Evolutionary conservation across 2,888 invertebrate species (phyloP), one percentile per base, ranked within the genome.

Genomic region (Actias luna): DNA sequence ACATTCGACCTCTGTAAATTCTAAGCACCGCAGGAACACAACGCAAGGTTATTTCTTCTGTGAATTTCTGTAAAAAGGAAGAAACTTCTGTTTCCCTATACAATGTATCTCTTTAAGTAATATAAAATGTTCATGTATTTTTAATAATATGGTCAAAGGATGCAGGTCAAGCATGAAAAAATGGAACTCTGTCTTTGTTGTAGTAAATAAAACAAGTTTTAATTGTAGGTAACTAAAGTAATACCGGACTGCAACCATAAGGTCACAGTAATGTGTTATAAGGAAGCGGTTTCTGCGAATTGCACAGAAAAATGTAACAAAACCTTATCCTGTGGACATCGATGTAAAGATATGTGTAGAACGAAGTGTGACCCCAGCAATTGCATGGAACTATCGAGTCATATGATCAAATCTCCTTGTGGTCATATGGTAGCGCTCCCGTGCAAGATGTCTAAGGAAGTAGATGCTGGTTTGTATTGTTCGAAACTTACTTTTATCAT

Each of bases 281-380:
- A 69, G 61, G 68, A 69, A 39, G 80, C 92, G 0, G 74, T 75
- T 7, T 78, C 75, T 16, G 69, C 69, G 1, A 61, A 77, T 2
- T 94, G 94, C 67, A 71, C 57, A 0, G 62, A 75, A 22, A 76
- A 77, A 10, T 95, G 96, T 75, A 82, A 88, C 16, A 82, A 85
- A 12, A 69, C 70, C 0, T 73, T 94, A 63, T 8, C 71, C 0
- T 94, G 94, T 73, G 93, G 94, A 0, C 94, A 94, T 77, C 66
- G 59, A 0, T 94, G 94, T 74, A 73, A 61, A 7, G 76, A 67
- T 0, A 70, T 68, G n/a, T 94, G 94, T 71, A 65, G 67, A 12
- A 69, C 79, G 4, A 52, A 60, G 0, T 94, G 94, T 68, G 77
- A 80, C 16, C 67, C 71, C 2, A 58, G 62, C 0, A 63, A 65